Percentiles rank a stretch among this genome's conserved stretches.
Evolutionary conservation across 1,140 invertebrate species (phyloP).

Genomic region (Psilanteris sp.): DNA sequence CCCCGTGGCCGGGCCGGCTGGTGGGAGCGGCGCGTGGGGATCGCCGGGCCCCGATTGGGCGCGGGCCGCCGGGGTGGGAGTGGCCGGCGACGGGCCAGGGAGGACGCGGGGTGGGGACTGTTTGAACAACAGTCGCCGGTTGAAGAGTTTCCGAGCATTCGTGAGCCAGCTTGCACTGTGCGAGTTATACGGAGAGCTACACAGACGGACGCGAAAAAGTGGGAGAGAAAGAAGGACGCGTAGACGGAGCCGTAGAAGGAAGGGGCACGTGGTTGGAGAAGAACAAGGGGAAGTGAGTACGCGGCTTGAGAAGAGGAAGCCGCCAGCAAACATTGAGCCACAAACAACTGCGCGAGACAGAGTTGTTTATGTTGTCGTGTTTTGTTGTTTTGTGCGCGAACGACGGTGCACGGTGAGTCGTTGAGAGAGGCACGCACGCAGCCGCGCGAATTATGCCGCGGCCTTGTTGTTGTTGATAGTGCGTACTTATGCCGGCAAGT

Average conservation of each 20-base stretch:
- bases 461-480: no score
- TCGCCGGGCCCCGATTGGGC: no score
- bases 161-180: slow-evolving; percentile 73
- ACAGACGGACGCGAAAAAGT: slow-evolving; percentile 43
- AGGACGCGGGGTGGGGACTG: slow-evolving; percentile 67
- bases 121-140: slow-evolving; percentile 78
- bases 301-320: slow-evolving; percentile 1
- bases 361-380: slow-evolving; percentile 61
- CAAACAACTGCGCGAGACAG: slow-evolving; percentile 38
- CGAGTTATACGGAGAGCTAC: slow-evolving; percentile 72
- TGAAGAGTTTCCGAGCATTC: slow-evolving; percentile 78
- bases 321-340: slow-evolving; percentile 29
- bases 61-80: no score
- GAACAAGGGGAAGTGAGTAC: slow-evolving; percentile 5
- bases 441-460: no score
- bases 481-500: not conserved
- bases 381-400: slow-evolving; percentile 49
- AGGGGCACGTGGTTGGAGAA: slow-evolving; percentile 18
- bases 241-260: slow-evolving; percentile 20
- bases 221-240: slow-evolving; percentile 19
- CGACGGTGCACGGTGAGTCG: no score
- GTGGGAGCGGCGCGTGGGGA: no score
- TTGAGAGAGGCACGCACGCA: no score
- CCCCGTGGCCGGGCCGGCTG: no score
- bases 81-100: no score